Base-by-base conservation (phyloP, 2,797 vertebrate genomes). In the Rachycentron canadum region DNA sequence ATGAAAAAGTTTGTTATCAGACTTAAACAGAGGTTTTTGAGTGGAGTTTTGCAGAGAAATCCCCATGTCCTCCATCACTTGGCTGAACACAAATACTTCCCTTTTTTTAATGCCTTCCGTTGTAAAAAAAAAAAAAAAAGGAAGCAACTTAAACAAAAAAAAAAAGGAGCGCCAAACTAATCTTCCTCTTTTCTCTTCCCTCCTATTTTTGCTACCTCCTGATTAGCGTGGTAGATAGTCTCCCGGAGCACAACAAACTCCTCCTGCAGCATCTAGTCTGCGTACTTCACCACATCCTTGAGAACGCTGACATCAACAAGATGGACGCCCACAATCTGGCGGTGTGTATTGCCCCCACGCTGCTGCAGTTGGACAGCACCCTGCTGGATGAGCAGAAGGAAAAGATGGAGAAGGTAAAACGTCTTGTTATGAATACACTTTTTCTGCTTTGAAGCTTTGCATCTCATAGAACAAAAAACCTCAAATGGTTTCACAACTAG, bases 281-380 rank as follows among this genome's bases (percentile, higher is more conserved):
- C 2, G 82, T 99, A 83, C 95, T 99, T 10, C 90, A 94, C 72
- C 95, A 94, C 86, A 96, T 99, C 90, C 95, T 95, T 52, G 91
- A 94, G 82, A 96, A 74, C 0, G 89, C 95, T 0, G 78, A 96
- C 26, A 79, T 86, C 83, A 99, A 91, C 95, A 97, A 94, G 91
- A 99, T 99, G 98, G 96, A 96, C 55, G 94, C 96, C 70, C 85
- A 88, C 90, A 99, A 99, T 60, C 89, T 99, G 47, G 97, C 97
- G 3, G 95, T 98, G 89, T 99, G 98, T 45, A 89, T 98, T 1
- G 97, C 95, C 1, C 98, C 98, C 67, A 98, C 96, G 0, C 92
- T 99, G 90, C 96, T 96, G 83, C 92, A 93, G 70, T 83, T 65
- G 0, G 93, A 94, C 28, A 90, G 67, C 55, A 86, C 95, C 10